Conservation (phyloP, 2,113 vertebrate species). For the Hemiscyllium ocellatum region DNA sequence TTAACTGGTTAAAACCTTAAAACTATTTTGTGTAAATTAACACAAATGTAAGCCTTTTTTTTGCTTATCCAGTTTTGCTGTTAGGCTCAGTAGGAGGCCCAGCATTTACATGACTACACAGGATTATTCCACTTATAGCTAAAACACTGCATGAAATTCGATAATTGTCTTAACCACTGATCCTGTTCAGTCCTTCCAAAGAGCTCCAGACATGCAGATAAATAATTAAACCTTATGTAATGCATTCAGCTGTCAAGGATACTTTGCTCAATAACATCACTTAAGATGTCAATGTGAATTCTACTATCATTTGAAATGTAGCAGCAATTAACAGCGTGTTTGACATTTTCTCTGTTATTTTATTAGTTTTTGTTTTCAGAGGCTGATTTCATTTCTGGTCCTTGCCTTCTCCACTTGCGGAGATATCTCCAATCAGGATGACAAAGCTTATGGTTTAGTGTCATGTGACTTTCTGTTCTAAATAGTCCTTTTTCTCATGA, state of each 20-base stretch:
- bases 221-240: not conserved
- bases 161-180: constrained; percentile 47
- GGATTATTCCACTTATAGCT: constrained; percentile 14
- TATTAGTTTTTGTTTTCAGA: not conserved
- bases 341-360: not conserved
- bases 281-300: not conserved
- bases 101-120: not conserved
- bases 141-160: constrained; percentile 30
- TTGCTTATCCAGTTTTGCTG: not conserved
- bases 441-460: not conserved
- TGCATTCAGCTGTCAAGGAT: not conserved
- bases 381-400: not conserved
- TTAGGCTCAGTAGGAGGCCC: not conserved
- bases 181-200: constrained; percentile 47
- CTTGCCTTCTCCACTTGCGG: not conserved
- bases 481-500: not conserved
- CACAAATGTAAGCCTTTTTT: not conserved
- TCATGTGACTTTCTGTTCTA: not conserved
- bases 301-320: not conserved
- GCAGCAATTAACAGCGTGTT: not conserved
- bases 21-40: not conserved
- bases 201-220: not conserved
- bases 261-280: not conserved
- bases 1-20: not conserved
- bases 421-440: not conserved